Evolutionary conservation across 2,888 invertebrate genomes (phyloP), one percentile per base, ranked within the genome.

Genomic region (Melipona bicolor): DNA sequence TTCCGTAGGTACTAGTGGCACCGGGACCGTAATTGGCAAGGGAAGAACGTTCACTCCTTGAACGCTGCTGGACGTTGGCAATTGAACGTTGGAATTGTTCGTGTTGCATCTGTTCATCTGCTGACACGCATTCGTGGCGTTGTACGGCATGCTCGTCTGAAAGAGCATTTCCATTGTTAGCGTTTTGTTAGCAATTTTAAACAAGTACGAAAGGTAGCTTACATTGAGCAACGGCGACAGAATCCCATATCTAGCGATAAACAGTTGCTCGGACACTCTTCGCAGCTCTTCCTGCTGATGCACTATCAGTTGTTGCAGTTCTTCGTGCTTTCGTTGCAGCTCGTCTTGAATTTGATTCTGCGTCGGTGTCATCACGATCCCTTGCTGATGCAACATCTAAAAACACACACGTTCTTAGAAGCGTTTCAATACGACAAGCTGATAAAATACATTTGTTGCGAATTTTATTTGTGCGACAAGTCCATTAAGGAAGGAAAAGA

Each of bases 201-300:
- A 43, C 43, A 9, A 43, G 9, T 9, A 0, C 0, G 9, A 43
- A 43, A 9, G 43, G 9, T 43, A 9, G 91, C 93, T 91, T 81
- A 94, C 95, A 89, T 95, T 95, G 21, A 95, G 86, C 65, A 95
- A 81, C 2, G 95, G 94, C 21, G 94, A 93, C 32, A 94, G 89
- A 77, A 98, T 95, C 11, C 98, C 98, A 88, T 97, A 97, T 91
- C 97, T 96, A 0, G 98, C 97, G 94, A 98, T 96, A 70, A 98
- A 94, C 76, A 98, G 95, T 92, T 98, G 98, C 92, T 98, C 98
- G n/a, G 98, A 98, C 0, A 98, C 97, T 87, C 97, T 96, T 65
- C 97, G 95, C 87, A 98, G 94, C 94, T 98, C 98, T 91, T 98
- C 98, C 92, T 98, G 98, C 92, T 98, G 98, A 87, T 97, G 96